Base-by-base conservation (phyloP, 1,140 invertebrate species). In the Megalonaias nervosa region DNA sequence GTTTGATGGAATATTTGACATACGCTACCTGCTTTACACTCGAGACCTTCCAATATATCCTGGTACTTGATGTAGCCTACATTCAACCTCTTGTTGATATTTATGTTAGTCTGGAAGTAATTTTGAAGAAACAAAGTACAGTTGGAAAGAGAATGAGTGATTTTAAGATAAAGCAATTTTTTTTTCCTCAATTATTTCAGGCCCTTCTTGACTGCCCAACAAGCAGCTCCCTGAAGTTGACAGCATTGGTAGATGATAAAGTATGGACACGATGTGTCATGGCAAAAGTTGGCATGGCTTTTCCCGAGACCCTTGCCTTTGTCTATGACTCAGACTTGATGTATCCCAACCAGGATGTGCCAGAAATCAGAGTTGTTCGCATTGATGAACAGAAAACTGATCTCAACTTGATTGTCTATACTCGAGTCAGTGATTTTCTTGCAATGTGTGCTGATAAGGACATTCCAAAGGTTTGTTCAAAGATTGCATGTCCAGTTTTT, bases 251-350 rank as follows among this genome's bases (percentile, higher is more conserved):
- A 1, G 85, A 86, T 31, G 81, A 86, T 67, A 86, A 84, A 75
- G 65, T 86, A 0, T 77, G 77, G 75, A 86, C 83, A 15, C 56
- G 83, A n/a, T 74, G 78, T 3, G 31, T 79, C n/a, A 79, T 83
- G 77, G 81, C 81, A 48, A 71, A 77, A 62, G 75, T 71, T 55
- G 77, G 79, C 19, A 69, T 82, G 2, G 59, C 23, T 17, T 76
- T 75, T 55, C 84, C 84, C 57, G 79, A 76, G 69, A 84, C 84
- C 3, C 71, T 85, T 16, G 82, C 82, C 2, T 75, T 84, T 21
- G 38, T 26, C 17, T 80, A 79, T 68, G 77, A 75, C 71, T 59
- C 68, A 3, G 17, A 57, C 1, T 60, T 66, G 14, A 55, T 26
- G 13, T 80, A 77, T 31, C 64, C 15, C 3, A 16, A 66, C 17